These are phyloP conservation scores for Leptobrachium leishanense DNA, from an alignment of 2,113 vertebrate genomes.

Conservation along the genomic window DNA sequence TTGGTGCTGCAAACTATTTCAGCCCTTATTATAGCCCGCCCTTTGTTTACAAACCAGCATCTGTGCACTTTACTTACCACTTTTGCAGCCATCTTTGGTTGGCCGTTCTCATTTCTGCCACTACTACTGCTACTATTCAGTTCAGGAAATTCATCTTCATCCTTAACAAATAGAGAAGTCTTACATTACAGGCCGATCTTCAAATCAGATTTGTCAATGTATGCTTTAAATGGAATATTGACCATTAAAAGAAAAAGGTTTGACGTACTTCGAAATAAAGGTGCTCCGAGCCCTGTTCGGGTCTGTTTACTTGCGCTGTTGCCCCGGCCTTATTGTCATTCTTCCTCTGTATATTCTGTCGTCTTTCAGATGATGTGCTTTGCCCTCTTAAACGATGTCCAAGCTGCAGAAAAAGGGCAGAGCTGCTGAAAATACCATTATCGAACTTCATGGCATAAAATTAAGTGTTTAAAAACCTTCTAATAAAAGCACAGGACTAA, in stretches of 20 bases:
- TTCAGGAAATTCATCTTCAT: constrained; percentile 91
- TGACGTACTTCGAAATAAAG: constrained; percentile 88
- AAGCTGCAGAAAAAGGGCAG: constrained; percentile 53
- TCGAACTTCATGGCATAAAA: no score
- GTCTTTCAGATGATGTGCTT: constrained; percentile 75
- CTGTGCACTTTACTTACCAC: constrained; percentile 69
- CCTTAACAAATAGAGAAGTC: constrained; percentile 64
- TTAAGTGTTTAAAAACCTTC: no score
- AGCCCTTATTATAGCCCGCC: no score
- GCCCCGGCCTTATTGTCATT: constrained; percentile 65
- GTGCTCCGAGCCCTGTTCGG: constrained; percentile 76
- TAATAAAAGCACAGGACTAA: no score
- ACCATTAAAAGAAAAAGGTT: neutral
- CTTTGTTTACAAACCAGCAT: neutral
- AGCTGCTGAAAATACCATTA: no score
- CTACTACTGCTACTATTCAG: constrained; percentile 72
- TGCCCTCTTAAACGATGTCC: constrained; percentile 70
- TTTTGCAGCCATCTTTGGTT: constrained; percentile 85
- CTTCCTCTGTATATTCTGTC: constrained; percentile 70
- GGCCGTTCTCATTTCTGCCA: constrained; percentile 77
- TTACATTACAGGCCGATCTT: neutral
- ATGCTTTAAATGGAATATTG: no score
- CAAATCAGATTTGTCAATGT: no score
- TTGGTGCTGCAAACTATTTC: no score
- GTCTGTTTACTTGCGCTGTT: constrained; percentile 58